These are phyloP conservation scores for Petromus typicus DNA, from an alignment of 2,113 vertebrate species.

Conservation along the genomic window DNA sequence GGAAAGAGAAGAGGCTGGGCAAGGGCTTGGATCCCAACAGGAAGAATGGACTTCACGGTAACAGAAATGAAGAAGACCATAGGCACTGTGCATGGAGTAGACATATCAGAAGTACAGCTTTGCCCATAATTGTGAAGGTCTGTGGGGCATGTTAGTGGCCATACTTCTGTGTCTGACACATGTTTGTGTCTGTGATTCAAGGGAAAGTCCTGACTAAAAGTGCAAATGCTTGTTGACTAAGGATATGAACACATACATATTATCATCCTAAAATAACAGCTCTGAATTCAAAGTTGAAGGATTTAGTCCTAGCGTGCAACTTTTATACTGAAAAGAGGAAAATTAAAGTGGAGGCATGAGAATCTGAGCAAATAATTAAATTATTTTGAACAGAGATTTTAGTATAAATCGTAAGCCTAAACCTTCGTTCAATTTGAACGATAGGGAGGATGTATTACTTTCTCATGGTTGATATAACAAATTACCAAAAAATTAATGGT, in stretches of 20 bases:
- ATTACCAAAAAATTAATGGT: not conserved
- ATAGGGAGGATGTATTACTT: not conserved
- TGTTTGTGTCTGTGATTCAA: not conserved
- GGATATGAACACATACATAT: not conserved
- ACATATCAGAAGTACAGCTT: not conserved
- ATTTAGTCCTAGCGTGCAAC: not conserved
- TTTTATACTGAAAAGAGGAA: not conserved
- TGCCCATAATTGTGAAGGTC: not conserved
- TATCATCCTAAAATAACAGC: conserved; percentile 11
- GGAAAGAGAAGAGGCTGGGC: not conserved
- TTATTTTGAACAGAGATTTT: conserved; percentile 23
- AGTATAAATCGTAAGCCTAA: not conserved
- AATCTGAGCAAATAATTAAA: not conserved
- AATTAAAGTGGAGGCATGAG: not conserved
- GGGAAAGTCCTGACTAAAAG: not conserved
- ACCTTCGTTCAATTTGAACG: conserved; percentile 7
- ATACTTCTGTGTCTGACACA: not conserved
- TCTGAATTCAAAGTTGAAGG: not conserved
- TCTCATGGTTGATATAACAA: not conserved
- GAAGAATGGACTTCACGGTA: not conserved
- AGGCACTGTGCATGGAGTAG: not conserved
- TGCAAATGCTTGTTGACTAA: not conserved
- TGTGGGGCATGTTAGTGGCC: not conserved
- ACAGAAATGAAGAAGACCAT: not conserved
- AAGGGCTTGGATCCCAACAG: not conserved